Conservation (phyloP, 1,140 invertebrate genomes). For the Scaptodrosophila lebanonensis region DNA sequence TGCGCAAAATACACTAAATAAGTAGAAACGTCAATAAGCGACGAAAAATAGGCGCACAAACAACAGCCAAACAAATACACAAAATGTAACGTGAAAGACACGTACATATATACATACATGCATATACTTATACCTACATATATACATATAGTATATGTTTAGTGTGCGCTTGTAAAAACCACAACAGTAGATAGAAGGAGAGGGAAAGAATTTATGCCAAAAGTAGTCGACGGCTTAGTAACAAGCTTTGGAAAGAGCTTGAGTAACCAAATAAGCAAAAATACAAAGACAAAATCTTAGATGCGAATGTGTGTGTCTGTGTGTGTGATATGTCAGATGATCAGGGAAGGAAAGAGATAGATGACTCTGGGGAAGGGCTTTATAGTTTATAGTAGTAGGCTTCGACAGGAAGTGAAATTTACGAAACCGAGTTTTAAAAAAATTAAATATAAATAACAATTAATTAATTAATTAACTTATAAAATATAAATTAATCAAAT, state of each 20-base stretch:
- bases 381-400: too few relatives aligned
- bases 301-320: too few relatives aligned
- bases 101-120: slow-evolving; percentile 5
- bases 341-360: neutral
- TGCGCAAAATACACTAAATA: slow-evolving; percentile 72
- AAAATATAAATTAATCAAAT: too few relatives aligned
- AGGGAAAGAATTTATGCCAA: slow-evolving; percentile 12
- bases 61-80: slow-evolving; percentile 47
- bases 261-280: slow-evolving; percentile 63
- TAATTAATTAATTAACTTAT: too few relatives aligned
- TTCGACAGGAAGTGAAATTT: too few relatives aligned
- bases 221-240: slow-evolving; percentile 22
- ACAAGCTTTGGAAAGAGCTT: slow-evolving; percentile 49
- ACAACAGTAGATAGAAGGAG: neutral
- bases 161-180: too few relatives aligned
- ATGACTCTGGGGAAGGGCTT: slow-evolving; percentile 5
- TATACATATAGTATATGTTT: too few relatives aligned
- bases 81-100: slow-evolving; percentile 12
- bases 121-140: too few relatives aligned
- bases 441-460: too few relatives aligned
- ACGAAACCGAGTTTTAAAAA: too few relatives aligned
- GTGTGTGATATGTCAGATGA: slow-evolving; percentile 18
- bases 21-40: slow-evolving; percentile 67
- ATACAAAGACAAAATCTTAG: slow-evolving; percentile 40
- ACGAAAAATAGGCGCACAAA: slow-evolving; percentile 51